Base-by-base conservation (phyloP, 2,888 invertebrate genomes). In the Trichopria drosophilae region DNA sequence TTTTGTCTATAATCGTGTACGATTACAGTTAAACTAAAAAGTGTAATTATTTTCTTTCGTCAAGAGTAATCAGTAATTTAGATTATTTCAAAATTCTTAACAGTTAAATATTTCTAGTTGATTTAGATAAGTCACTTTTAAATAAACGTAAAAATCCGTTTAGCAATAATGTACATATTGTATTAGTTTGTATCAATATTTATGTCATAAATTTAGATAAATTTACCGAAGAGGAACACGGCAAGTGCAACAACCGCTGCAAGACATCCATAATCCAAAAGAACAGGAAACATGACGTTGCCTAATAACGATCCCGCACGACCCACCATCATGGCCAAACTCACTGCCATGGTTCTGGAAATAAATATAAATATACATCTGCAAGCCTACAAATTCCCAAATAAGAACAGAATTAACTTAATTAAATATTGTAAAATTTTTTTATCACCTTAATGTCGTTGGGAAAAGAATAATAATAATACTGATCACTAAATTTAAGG, bases 401-500 rank as follows among this genome's bases (percentile, higher is more conserved):
- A 24, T 9, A 24, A 24, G 7, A 24, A 24, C 6, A 24, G 24
- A 19, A 5, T 5, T 20, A 7, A 37, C 22, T 19, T 20, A 12
- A 20, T 6, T 10, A 20, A 37, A 20, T 6, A 20, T 29, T 37
- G n/a, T n/a, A n/a, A n/a, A n/a, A n/a, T n/a, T n/a, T n/a, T n/a
- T n/a, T n/a, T n/a, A n/a, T 48, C 53, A 85, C 85, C 85, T 81
- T n/a, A 85, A 72, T 1, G 82, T 79, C 1, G 86, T 86, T 1
- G 86, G 86, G 56, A 86, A 85, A 29, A 85, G 67, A 51, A 84
- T 82, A 0, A 86, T 84, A 52, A 83, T 75, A 61, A 86, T 77
- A 68, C 85, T 80, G 57, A 84, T 72, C 54, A 86, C 68, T 46
- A 87, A 70, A 45, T 64, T 67, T 2, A 61, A 45, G 4, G 61